Base-by-base conservation (phyloP, 2,797 vertebrate genomes). In the Falco concolor region DNA sequence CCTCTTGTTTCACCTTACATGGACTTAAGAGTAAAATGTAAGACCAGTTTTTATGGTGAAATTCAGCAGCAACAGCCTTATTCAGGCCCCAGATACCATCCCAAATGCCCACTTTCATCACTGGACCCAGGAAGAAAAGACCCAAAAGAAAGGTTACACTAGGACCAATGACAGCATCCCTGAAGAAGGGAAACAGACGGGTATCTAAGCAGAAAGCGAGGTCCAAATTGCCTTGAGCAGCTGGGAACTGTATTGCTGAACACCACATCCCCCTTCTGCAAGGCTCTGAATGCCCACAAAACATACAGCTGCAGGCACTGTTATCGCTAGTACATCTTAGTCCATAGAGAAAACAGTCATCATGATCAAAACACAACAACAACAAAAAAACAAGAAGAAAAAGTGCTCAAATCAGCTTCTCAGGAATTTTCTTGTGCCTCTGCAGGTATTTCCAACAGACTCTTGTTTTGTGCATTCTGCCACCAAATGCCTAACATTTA, bases 161-260 rank as follows among this genome's bases (percentile, higher is more conserved):
- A 56, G 44, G 36, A 56, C 5, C 64, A 0, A 0, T 2, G 11
- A 20, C 1, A 19, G 45, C 49, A 72, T 6, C 28, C 28, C 42
- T 2, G 6, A 49, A 40, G 76, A 53, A 12, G 38, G 28, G 42
- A 53, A 40, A 18, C 9, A 11, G 36, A 57, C 72, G 65, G n/a
- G 53, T 11, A 17, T 11, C 38, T 44, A 18, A 69, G 38, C 38
- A 49, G 34, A 81, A 63, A 49, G 42, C 28, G 38, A 82, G 25
- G 64, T 47, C 61, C 34, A 27, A 5, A n/a, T 45, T 50, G 9
- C 15, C 40, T 25, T 12, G 52, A 40, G 74, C 84, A 70, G 44
- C 74, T 65, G 84, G 61, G 54, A 78, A 3, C 24, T 9, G 40
- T 8, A 12, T 1, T 69, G 42, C 64, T 42, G 34, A 68, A 7